Base-by-base conservation (phyloP, 2,797 vertebrate genomes). In the Gouania willdenowi region DNA sequence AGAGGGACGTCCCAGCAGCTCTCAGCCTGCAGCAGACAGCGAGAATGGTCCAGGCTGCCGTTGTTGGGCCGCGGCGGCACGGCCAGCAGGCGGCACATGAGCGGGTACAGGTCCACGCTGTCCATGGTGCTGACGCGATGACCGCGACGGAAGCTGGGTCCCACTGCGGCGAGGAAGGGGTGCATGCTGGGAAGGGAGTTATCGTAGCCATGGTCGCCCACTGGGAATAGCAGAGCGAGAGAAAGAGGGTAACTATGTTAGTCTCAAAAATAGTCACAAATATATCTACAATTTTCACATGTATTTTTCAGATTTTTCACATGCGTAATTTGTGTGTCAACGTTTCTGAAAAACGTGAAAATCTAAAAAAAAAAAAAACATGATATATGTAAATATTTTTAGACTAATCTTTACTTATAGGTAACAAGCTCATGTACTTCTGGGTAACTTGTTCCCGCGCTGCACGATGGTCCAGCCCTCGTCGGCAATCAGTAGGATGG, bases 121-220 rank as follows among this genome's bases (percentile, higher is more conserved):
- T 80, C 78, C 1, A 97, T 49, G 1, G 43, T 52, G 21, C 51
- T 32, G 1, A 89, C 67, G 25, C 41, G 71, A 54, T 85, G 86
- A 10, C 89, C 87, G 43, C 41, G 84, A 4, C 71, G 90, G 66
- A 99, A 98, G 5, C 90, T 88, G 2, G 96, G 96, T 0, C 97
- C 97, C 0, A 17, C 68, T 0, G 93, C 97, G 0, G 89, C 93
- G 56, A 99, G 77, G 81, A 99, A 95, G 0, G 97, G 93, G 48
- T 98, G 96, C 97, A 99, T 99, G 80, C 92, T 97, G 35, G 79
- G 72, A 28, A 98, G 78, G 12, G 82, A 28, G 34, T 94, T 98
- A 76, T 98, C 92, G 1, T 98, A 99, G 54, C 97, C 97, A 0
- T 99, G 97, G 75, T 97, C 92, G 10, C 97, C 97, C 80, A 92